Evolutionary conservation across 2,113 vertebrate genomes (phyloP), one percentile per base, ranked within the genome.

Genomic region (Oostethus manadensis): DNA sequence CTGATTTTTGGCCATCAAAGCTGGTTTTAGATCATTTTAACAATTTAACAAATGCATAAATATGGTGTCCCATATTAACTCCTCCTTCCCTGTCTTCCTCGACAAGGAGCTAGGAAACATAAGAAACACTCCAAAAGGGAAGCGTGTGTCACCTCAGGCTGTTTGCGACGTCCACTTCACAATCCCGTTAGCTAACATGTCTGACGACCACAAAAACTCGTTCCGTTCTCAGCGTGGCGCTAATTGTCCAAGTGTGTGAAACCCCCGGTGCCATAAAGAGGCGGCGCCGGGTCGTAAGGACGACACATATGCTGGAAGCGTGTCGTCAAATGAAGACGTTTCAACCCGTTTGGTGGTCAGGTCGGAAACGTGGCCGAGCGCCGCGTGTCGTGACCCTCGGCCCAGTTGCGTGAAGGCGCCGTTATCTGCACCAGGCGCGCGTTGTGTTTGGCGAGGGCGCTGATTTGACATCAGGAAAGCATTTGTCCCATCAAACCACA

Each of bases 341-440:
- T 21, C 60, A 71, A 66, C 66, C 66, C 58, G 67, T 63, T 55
- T 47, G 44, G 51, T 35, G 38, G 49, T 77, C 42, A 58, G 13
- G 74, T 56, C 63, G 66, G 79, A 79, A 82, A 79, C 14, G 63
- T 71, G 33, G 47, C 26, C 64, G 54, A 42, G 14, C 22, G 26
- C 49, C 4, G 48, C 10, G 21, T 7, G 40, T 23, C 4, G 38
- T 53, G 18, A 35, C 33, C 16, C 35, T 65, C 58, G 3, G 23
- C 23, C 66, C 60, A 56, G 56, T 46, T 6, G 53, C 65, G 54
- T 78, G 78, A 38, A 74, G 62, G 1, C 54, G 21, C 59, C 72
- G 54, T 80, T 72, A 76, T 35, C 59, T 3, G 22, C 53, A 64
- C 42, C 44, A 58, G 56, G 55, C 17, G 18, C 58, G 43, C 59